phyloP scores from a whole-genome alignment of 2,113 vertebrate species.

The Tyto alba region DNA sequence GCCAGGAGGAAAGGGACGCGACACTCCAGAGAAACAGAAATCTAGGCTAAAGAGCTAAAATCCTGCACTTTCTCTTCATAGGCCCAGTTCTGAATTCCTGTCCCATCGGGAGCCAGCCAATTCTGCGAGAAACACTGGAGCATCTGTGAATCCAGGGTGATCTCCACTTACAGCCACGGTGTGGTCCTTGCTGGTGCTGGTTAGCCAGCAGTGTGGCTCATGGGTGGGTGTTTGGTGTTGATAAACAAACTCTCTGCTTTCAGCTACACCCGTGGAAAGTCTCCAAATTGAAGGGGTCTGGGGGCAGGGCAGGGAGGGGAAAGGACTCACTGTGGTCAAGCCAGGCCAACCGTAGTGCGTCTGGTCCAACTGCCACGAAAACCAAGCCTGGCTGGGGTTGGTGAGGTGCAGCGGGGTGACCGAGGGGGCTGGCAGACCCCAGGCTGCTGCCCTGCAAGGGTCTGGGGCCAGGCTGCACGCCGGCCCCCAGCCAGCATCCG shows the following conservation, averaged over 20 bases:
- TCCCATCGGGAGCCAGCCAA: neutral
- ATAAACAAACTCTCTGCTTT: neutral
- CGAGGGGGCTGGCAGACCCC: rapidly evolving
- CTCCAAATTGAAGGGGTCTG: neutral
- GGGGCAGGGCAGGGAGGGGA: too few relatives aligned
- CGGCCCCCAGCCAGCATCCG: neutral
- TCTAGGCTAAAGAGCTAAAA: neutral
- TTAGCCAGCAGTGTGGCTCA: neutral
- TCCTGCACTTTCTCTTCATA: neutral
- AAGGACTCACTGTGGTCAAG: neutral
- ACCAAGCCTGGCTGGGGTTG: neutral
- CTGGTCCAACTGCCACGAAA: neutral
- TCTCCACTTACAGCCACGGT: neutral
- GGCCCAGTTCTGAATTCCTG: neutral
- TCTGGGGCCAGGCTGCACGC: neutral
- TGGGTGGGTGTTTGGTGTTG: neutral
- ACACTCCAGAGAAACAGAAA: neutral
- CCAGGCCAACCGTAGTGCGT: neutral
- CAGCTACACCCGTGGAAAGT: neutral
- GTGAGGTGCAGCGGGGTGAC: neutral
- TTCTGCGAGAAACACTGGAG: neutral
- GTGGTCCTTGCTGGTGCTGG: rapidly evolving
- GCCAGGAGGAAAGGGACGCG: neutral
- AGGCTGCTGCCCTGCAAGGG: rapidly evolving
- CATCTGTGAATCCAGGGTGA: rapidly evolving